These are phyloP conservation scores for Bactericera cockerelli DNA, from an alignment of 1,140 invertebrate species.

Conservation along the genomic window DNA sequence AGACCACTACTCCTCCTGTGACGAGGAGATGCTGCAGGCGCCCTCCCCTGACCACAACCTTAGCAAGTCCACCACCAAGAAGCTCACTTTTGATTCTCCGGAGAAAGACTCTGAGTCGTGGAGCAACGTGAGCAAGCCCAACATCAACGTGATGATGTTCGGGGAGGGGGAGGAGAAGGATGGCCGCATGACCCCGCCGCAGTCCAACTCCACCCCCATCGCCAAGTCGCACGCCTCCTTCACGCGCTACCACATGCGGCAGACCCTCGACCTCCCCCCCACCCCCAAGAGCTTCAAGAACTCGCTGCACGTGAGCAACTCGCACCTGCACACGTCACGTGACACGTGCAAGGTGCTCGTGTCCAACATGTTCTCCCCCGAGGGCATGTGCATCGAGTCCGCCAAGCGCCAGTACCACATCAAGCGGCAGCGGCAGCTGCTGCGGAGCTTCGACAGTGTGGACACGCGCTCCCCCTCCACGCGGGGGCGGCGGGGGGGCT, in stretches of 20 bases:
- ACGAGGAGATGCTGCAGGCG: neutral
- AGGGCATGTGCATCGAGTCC: neutral
- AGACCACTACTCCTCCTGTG: neutral
- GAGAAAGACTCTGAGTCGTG: neutral
- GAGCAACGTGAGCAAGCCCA: neutral
- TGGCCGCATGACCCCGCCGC: neutral
- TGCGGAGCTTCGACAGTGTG: neutral
- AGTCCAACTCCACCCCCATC: constrained; percentile 2
- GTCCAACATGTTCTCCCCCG: neutral
- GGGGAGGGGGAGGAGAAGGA: neutral
- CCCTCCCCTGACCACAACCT: neutral
- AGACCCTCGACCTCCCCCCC: neutral
- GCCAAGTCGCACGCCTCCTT: neutral
- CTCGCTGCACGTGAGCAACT: neutral
- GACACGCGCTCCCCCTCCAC: neutral
- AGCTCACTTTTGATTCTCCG: neutral
- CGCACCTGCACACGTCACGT: neutral
- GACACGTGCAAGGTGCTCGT: neutral
- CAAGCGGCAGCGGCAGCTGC: neutral
- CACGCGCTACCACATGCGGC: neutral
- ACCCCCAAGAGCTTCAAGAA: neutral
- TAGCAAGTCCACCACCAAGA: neutral
- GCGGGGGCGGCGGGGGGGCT: neutral
- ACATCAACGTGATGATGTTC: neutral
- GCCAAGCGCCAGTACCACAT: constrained; percentile 2